Conservation (phyloP, 2,888 invertebrate genomes). For the Pristionchus maxplancki region DNA sequence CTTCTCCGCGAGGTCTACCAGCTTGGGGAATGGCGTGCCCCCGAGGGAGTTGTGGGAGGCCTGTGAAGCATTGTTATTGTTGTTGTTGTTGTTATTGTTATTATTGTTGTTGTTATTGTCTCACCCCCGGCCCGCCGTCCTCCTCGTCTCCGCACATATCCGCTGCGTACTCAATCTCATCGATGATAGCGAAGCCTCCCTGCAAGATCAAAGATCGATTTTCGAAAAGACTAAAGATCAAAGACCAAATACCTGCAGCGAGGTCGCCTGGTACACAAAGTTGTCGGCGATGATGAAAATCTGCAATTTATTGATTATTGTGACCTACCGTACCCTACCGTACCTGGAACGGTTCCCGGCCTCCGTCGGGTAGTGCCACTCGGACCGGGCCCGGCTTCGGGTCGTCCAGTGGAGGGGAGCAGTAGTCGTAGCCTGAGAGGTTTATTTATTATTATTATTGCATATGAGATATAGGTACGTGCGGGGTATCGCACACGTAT, state of each 20-base stretch:
- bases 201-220: constrained; percentile 8
- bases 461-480: no score
- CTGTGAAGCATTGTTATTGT: not conserved
- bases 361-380: constrained; percentile 72
- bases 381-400: constrained; percentile 77
- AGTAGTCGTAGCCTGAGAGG: constrained; percentile 72
- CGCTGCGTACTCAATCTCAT: constrained; percentile 74
- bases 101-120: not conserved
- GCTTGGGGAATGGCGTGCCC: constrained; percentile 15
- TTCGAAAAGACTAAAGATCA: not conserved
- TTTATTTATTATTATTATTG: constrained; percentile 54
- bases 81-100: not conserved
- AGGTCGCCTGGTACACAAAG: constrained; percentile 71
- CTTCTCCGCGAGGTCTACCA: constrained; percentile 12
- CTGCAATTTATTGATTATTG: constrained; percentile 56
- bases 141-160: constrained; percentile 63
- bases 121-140: not conserved
- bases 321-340: not conserved
- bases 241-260: constrained; percentile 59
- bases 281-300: constrained; percentile 75
- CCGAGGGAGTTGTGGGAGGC: not conserved
- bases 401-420: constrained; percentile 69
- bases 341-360: constrained; percentile 72
- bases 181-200: constrained; percentile 76
- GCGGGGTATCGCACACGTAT: no score